Base-by-base conservation (phyloP, 2,797 vertebrate species). In the Odontamblyopus lacepedii region DNA sequence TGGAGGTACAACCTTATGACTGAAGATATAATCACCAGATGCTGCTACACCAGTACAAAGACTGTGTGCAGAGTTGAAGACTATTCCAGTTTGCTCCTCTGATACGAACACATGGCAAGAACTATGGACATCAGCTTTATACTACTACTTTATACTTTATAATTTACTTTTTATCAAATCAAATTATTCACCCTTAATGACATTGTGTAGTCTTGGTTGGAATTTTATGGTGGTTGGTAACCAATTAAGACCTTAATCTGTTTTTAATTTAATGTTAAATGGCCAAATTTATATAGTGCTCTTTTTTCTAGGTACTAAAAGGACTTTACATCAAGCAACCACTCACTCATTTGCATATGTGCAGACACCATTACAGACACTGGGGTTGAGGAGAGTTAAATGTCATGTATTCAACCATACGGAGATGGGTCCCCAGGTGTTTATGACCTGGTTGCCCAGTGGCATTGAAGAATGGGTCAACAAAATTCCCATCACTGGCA, bases 1-100 rank as follows among this genome's bases (percentile, higher is more conserved):
- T 64, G 51, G 67, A 67, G 41, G 60, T 38, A 15, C 51, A 61
- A 72, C 67, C 66, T 79, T 78, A 69, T 55, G 64, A 66, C 26
- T 23, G n/a, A 6, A 48, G 44, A 66, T 50, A 38, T 63, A 67
- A 67, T 67, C 32, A 67, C 65, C 50, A 1, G 1, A 29, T 65
- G 53, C 27, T 4, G 5, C 55, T 62, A 35, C 61, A 23, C 7
- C 70, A 64, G 73, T 55, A 30, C 15, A 60, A 53, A 63, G 29
- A 44, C 19, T 23, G 16, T 55, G 50, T 57, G 67, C 53, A 30
- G 48, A 30, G 65, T 55, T 67, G 27, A 29, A 5, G 50, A 67
- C 13, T 38, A n/a, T 68, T 55, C 29, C 5, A 5, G 50, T 67
- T 35, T 68, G 29, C 44, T 51, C 48, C 29, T 67, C 26, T 67